Percentiles rank a stretch among this genome's conserved stretches.
These are phyloP conservation scores for Polyommatus icarus DNA, from an alignment of 2,888 invertebrate genomes.

Conservation along the genomic window DNA sequence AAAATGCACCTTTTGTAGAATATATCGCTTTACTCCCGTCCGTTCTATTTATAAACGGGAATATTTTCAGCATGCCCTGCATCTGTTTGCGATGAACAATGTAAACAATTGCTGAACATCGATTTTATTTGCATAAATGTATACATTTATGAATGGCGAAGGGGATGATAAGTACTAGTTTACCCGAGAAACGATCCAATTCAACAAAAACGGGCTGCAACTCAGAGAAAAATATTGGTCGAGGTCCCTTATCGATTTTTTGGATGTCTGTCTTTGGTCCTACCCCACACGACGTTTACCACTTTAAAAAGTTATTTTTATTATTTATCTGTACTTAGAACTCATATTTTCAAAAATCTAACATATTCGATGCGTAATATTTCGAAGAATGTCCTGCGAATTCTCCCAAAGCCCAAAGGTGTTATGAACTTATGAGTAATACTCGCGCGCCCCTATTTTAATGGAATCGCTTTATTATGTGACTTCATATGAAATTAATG, in stretches of 20 bases:
- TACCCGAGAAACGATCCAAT: slow-evolving; percentile 42
- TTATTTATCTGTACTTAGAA: background rate
- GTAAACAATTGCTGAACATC: slow-evolving; percentile 73
- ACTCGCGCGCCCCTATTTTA: slow-evolving; percentile 7
- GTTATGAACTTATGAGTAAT: slow-evolving; percentile 27
- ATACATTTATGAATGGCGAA: slow-evolving; percentile 70
- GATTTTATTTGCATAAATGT: slow-evolving; percentile 65
- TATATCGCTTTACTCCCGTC: slow-evolving; percentile 68
- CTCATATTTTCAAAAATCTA: slow-evolving; percentile 5
- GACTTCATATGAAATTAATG: background rate
- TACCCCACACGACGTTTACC: slow-evolving; percentile 43
- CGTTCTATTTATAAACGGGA: slow-evolving; percentile 64
- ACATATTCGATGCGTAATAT: slow-evolving; percentile 17
- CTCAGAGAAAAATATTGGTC: slow-evolving; percentile 37
- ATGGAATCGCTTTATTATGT: background rate
- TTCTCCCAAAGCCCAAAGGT: slow-evolving; percentile 18
- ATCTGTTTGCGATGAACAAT: slow-evolving; percentile 54
- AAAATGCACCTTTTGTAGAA: slow-evolving; percentile 69
- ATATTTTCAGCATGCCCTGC: slow-evolving; percentile 56
- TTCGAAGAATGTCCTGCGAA: background rate
- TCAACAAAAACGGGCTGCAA: slow-evolving; percentile 34
- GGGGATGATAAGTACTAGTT: slow-evolving; percentile 51
- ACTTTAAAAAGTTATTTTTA: slow-evolving; percentile 5
- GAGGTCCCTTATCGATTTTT: slow-evolving; percentile 52
- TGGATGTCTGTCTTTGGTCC: slow-evolving; percentile 35